Evolutionary conservation across 2,888 invertebrate species (phyloP).

Genomic region (Sesia apiformis): DNA sequence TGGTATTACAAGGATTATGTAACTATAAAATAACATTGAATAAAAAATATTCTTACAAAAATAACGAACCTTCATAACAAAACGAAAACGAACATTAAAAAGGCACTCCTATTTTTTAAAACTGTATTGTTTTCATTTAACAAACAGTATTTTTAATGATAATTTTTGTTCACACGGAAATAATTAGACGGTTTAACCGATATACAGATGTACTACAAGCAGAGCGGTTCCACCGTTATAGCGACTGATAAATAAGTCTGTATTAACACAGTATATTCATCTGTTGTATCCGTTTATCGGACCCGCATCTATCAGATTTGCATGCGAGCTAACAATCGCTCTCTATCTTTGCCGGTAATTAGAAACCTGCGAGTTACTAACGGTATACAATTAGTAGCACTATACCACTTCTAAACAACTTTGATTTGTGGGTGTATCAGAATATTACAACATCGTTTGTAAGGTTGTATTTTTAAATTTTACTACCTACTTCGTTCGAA

Average conservation of each 20-base stretch:
- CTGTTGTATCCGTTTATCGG: constrained; percentile 34
- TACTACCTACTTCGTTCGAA: no score
- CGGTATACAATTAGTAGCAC: constrained; percentile 49
- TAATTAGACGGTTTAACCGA: constrained; percentile 7
- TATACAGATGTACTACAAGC: constrained; percentile 10
- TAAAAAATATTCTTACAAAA: no score
- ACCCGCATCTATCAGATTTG: constrained; percentile 50
- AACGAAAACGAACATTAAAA: no score
- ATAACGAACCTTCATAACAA: no score
- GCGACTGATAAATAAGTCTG: constrained; percentile 5
- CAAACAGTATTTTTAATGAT: neutral
- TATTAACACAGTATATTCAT: constrained; percentile 12
- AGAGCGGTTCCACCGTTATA: constrained; percentile 13
- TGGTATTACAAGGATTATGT: no score
- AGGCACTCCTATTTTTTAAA: no score
- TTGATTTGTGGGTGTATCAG: no score
- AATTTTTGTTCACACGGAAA: constrained; percentile 16
- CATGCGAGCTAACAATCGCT: constrained; percentile 59
- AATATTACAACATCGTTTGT: no score
- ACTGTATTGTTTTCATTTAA: no score
- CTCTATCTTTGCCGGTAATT: constrained; percentile 59
- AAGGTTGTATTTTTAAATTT: no score
- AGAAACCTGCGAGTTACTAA: constrained; percentile 55
- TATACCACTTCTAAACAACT: constrained; percentile 10
- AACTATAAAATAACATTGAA: no score